These are phyloP conservation scores for Timema podura DNA, from an alignment of 2,888 invertebrate genomes.

Conservation along the genomic window DNA sequence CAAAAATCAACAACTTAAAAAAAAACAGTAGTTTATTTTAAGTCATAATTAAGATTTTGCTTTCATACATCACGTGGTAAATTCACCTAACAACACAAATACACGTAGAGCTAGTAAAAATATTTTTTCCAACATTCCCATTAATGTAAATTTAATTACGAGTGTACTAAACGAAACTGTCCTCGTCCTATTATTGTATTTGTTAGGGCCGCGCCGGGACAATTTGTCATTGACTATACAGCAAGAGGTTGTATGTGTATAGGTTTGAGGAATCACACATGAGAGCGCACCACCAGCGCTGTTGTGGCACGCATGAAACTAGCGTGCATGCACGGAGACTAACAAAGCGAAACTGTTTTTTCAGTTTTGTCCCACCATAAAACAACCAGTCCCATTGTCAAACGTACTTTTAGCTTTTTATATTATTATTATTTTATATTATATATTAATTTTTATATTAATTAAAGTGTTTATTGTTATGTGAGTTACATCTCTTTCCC, in stretches of 20 bases:
- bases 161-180: too few species aligned
- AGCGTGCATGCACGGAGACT: conserved; percentile 12
- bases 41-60: too few species aligned
- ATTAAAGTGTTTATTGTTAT: background rate
- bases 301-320: conserved; percentile 13
- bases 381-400: conserved; percentile 13
- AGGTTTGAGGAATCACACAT: conserved; percentile 26
- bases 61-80: too few species aligned
- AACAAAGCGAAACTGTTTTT: conserved; percentile 23
- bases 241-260: too few species aligned
- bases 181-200: too few species aligned
- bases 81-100: too few species aligned
- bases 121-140: too few species aligned
- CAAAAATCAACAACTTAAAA: too few species aligned
- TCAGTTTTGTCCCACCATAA: conserved; percentile 24
- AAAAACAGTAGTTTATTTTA: too few species aligned
- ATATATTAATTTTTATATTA: background rate
- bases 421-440: conserved; percentile 1
- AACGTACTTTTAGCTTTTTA: background rate
- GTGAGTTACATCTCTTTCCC: background rate
- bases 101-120: too few species aligned
- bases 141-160: too few species aligned
- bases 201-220: background rate
- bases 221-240: conserved; percentile 11
- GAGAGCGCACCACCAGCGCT: conserved; percentile 20